Conservation (phyloP, 2,888 invertebrate genomes). For the Phania funesta region DNA sequence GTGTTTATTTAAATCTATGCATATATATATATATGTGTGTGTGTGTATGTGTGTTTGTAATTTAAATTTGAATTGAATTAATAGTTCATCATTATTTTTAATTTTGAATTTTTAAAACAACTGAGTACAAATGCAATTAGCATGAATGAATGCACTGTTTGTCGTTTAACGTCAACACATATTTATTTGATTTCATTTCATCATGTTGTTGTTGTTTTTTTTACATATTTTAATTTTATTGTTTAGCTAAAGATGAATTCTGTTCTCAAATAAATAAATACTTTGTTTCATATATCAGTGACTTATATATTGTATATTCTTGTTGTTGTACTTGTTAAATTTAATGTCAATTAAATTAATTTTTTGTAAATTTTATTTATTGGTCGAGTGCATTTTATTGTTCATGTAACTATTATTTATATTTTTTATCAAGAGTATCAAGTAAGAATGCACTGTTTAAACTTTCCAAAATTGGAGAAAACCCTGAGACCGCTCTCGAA, state of each 20-base stretch:
- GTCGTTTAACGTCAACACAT: slow-evolving; percentile 45
- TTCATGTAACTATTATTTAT: slow-evolving; percentile 54
- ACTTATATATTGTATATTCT: not conserved
- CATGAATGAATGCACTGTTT: slow-evolving; percentile 52
- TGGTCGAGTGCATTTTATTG: slow-evolving; percentile 62
- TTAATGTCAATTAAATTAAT: slow-evolving; percentile 67
- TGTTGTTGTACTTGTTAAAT: slow-evolving; percentile 22
- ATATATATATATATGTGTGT: not conserved
- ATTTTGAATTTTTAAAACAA: not conserved
- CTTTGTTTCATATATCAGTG: slow-evolving; percentile 38
- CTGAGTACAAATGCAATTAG: slow-evolving; percentile 18
- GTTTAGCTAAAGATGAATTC: slow-evolving; percentile 11
- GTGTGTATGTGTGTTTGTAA: not conserved
- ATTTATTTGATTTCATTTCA: slow-evolving; percentile 49
- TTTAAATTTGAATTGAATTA: slow-evolving; percentile 38
- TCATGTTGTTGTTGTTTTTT: slow-evolving; percentile 23
- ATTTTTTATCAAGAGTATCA: not conserved
- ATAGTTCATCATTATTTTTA: slow-evolving; percentile 37
- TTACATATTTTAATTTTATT: slow-evolving; percentile 1
- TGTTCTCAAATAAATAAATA: not conserved
- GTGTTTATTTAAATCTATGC: not conserved
- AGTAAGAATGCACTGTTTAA: too few species aligned
- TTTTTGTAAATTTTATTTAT: slow-evolving; percentile 54
- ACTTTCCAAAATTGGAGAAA: too few species aligned
- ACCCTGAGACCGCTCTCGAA: too few species aligned